phyloP scores from a whole-genome alignment of 2,797 vertebrate genomes.

The Micromesistius poutassou region DNA sequence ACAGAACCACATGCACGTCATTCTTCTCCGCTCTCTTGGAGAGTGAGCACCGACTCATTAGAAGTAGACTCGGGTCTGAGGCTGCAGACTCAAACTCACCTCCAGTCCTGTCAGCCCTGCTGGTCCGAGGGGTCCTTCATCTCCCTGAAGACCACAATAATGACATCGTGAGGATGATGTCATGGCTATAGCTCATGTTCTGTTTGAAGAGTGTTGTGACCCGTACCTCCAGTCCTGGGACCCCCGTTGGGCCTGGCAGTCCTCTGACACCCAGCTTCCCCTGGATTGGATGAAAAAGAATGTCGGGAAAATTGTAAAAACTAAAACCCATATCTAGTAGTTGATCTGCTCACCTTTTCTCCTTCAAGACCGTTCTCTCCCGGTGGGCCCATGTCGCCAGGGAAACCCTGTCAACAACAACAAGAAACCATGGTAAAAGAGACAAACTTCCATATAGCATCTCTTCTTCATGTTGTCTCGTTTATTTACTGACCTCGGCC shows the following conservation, averaged over 20 bases:
- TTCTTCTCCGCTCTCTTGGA: background rate
- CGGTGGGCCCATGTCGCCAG: constrained; percentile 94
- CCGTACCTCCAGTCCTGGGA: constrained; percentile 87
- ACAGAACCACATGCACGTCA: constrained; percentile 1
- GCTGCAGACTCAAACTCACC: constrained; percentile 75
- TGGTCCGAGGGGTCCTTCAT: constrained; percentile 90
- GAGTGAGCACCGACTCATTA: background rate
- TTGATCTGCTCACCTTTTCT: constrained; percentile 80
- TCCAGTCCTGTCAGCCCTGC: constrained; percentile 86
- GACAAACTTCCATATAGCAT: background rate
- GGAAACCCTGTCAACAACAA: constrained; percentile 83
- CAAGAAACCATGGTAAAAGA: constrained; percentile 1
- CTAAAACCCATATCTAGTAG: background rate
- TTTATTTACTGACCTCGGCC: constrained; percentile 80
- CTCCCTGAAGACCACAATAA: constrained; percentile 77
- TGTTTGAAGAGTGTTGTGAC: background rate
- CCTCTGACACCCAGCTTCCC: constrained; percentile 89
- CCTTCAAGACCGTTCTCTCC: constrained; percentile 95
- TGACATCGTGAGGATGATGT: constrained; percentile 40
- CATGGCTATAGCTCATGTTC: constrained; percentile 34
- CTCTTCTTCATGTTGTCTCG: background rate
- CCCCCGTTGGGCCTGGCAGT: constrained; percentile 90
- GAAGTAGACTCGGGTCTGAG: background rate
- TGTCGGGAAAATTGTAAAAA: background rate
- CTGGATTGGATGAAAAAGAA: constrained; percentile 59